Conservation (phyloP, 2,113 vertebrate genomes). For the Coreoperca whiteheadi region DNA sequence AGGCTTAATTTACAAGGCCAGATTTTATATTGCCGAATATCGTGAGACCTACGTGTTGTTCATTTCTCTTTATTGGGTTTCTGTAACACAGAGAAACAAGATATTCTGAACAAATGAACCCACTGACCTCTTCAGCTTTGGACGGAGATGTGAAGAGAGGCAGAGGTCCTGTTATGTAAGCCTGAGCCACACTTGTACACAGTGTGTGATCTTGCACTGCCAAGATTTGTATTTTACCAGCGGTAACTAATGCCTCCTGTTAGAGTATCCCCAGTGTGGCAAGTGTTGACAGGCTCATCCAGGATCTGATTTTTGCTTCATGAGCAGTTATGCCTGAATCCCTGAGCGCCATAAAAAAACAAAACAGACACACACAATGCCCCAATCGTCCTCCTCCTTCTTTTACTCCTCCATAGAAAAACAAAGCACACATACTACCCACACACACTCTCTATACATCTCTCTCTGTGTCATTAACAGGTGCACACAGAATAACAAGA, state of each 20-base stretch:
- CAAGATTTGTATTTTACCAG: conserved; percentile 68
- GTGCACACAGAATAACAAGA: not conserved
- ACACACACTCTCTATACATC: conserved; percentile 28
- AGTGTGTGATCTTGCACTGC: conserved; percentile 41
- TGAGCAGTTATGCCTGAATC: conserved; percentile 56
- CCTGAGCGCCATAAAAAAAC: conserved; percentile 30
- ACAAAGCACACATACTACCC: conserved; percentile 59
- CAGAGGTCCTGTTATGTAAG: conserved; percentile 68
- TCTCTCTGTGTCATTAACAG: conserved; percentile 44
- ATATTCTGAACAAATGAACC: conserved; percentile 33
- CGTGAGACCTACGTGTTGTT: not conserved
- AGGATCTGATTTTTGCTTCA: conserved; percentile 50
- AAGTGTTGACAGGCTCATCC: conserved; percentile 62
- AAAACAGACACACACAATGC: conserved; percentile 21
- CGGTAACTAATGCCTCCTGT: conserved; percentile 40
- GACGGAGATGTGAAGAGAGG: conserved; percentile 44
- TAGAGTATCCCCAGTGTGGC: conserved; percentile 46
- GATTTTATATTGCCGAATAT: not conserved
- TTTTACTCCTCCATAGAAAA: conserved; percentile 44
- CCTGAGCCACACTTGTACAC: conserved; percentile 46
- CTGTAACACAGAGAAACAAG: not conserved
- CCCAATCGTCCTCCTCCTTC: conserved; percentile 30
- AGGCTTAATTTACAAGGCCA: conserved; percentile 13
- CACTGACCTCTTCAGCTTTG: conserved; percentile 45
- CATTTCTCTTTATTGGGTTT: conserved; percentile 1